These are phyloP conservation scores for Camponotus floridanus DNA, from an alignment of 1,140 invertebrate genomes.

Conservation along the genomic window DNA sequence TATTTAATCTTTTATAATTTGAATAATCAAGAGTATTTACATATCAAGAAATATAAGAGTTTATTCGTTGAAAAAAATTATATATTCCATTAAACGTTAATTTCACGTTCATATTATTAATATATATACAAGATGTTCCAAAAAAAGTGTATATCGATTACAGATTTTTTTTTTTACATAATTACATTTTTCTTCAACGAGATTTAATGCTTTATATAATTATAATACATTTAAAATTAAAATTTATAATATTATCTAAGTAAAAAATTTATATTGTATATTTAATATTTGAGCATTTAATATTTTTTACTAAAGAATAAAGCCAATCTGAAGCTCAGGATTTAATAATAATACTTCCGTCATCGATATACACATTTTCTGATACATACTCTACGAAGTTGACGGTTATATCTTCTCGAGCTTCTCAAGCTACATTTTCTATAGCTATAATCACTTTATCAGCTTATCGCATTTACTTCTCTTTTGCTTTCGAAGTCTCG, in stretches of 20 bases:
- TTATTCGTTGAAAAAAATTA: slow-evolving; percentile 57
- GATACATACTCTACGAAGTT: slow-evolving; percentile 15
- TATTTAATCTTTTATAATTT: slow-evolving; percentile 4
- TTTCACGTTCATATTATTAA: slow-evolving; percentile 29
- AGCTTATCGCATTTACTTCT: neutral
- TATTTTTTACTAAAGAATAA: neutral
- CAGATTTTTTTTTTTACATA: neutral
- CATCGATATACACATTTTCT: slow-evolving; percentile 38
- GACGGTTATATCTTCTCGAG: slow-evolving; percentile 12
- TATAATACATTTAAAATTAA: neutral
- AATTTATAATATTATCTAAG: neutral
- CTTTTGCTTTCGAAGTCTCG: neutral
- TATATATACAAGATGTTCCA: slow-evolving; percentile 23
- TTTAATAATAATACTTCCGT: neutral
- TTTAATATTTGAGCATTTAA: slow-evolving; percentile 4
- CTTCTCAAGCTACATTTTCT: slow-evolving; percentile 1
- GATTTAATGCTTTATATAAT: neutral
- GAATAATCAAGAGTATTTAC: slow-evolving; percentile 22
- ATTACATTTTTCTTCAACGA: neutral
- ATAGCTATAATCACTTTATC: slow-evolving; percentile 9
- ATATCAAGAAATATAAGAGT: slow-evolving; percentile 5
- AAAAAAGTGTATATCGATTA: slow-evolving; percentile 28
- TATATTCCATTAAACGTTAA: slow-evolving; percentile 14
- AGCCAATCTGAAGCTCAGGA: neutral
- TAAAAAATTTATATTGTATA: neutral